These are phyloP conservation scores for Adineta ricciae DNA, from an alignment of 2,888 invertebrate genomes.

Conservation along the genomic window DNA sequence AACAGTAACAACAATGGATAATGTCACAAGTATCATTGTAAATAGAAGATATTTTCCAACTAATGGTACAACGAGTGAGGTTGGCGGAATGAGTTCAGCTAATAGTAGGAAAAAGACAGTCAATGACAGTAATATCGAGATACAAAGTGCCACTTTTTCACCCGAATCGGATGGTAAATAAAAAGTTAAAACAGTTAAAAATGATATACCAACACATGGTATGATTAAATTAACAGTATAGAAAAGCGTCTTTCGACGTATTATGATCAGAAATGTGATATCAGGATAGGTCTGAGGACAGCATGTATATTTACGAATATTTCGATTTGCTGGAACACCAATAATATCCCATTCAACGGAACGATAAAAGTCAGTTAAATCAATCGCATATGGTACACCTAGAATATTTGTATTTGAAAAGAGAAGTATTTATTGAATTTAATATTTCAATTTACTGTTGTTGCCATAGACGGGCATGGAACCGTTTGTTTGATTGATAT, in stretches of 20 bases:
- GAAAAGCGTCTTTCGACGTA: constrained; percentile 62
- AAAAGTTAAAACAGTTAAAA: constrained; percentile 89
- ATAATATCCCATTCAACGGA: constrained; percentile 50
- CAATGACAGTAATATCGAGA: constrained; percentile 93
- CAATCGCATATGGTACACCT: constrained; percentile 37
- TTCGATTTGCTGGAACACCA: constrained; percentile 56
- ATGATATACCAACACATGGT: constrained; percentile 89
- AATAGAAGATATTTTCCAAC: constrained; percentile 61
- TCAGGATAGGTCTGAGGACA: constrained; percentile 50
- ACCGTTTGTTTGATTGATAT: constrained; percentile 21
- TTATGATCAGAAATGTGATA: constrained; percentile 49
- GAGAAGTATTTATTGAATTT: neutral
- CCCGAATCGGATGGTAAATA: constrained; percentile 94
- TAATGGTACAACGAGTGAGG: constrained; percentile 87
- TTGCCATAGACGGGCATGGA: neutral
- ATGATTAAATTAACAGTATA: constrained; percentile 92
- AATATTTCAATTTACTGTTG: neutral
- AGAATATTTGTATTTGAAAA: neutral
- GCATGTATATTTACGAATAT: constrained; percentile 55
- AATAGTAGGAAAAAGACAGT: constrained; percentile 97
- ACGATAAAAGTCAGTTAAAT: constrained; percentile 46
- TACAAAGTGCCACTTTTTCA: constrained; percentile 87
- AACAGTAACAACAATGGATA: constrained; percentile 53
- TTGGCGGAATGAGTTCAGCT: constrained; percentile 95
- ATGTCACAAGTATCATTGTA: constrained; percentile 50